Base-by-base conservation (phyloP, 2,797 vertebrate species). In the Podargus strigoides region DNA sequence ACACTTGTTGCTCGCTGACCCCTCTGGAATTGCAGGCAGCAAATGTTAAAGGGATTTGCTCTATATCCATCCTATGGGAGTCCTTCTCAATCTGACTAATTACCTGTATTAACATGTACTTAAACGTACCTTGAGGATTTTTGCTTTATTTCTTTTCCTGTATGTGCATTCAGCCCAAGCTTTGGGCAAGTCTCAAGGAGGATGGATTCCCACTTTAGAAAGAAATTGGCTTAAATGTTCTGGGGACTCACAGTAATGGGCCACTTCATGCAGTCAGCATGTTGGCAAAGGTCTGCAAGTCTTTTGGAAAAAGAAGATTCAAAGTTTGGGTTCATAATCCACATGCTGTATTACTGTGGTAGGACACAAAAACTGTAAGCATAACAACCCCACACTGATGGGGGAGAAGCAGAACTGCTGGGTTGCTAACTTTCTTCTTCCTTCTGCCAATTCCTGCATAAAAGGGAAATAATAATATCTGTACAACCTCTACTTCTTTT, bases 1-100 rank as follows among this genome's bases (percentile, higher is more conserved):
- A 36, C 32, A 36, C 44, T 77, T 62, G 28, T 32, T 59, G 28
- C 77, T 75, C 3, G 2, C 39, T 93, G 76, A 91, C 42, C n/a
- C 28, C 50, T 73, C 84, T 56, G 80, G 49, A 90, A 90, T 28
- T 69, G 64, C 59, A 76, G 19, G 50, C 34, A 84, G 16, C 36
- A 88, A 89, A 73, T 37, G 36, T 69, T 78, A 60, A 62, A 80
- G 59, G 32, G 77, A 82, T 93, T 86, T 94, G 8, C 21, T 95
- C n/a, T 79, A 9, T 23, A 67, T 44, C 26, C 28, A 76, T 36
- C 27, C 53, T 41, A 18, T 34, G 34, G 46, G 42, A 83, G 15
- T 53, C 60, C 68, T 69, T 52, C 37, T 89, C 56, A 52, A 8
- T 30, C 18, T 78, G 47, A 62, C 34, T 62, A 53, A 86, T 64